Base-by-base conservation (phyloP, 2,888 invertebrate species). In the Caradrina kadenii region DNA sequence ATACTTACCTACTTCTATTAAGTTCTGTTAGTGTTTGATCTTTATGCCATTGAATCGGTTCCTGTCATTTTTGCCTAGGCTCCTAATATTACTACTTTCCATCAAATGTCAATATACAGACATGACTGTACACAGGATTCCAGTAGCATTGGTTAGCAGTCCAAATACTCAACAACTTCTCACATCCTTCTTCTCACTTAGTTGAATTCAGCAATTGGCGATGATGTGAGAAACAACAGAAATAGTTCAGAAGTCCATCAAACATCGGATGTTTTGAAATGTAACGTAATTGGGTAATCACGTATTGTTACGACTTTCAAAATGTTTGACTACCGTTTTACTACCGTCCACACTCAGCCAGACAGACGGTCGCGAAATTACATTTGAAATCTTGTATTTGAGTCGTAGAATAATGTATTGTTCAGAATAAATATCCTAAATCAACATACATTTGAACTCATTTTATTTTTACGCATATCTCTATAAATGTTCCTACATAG, bases 191-290 rank as follows among this genome's bases (percentile, higher is more conserved):
- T 49, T 78, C n/a, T n/a, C n/a, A 71, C 42, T 79, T 42, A n/a
- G 15, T 21, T 10, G 55, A 50, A 80, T 54, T 22, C 76, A 49
- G 53, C 45, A 50, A 48, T 42, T 68, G 50, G 31, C 70, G 26
- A 45, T 63, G 49, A 69, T 76, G 59, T 62, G 62, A 58, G 50
- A 22, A 63, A 52, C 71, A 61, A 39, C 60, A 76, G 52, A 63
- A 69, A 69, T 69, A 81, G 62, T 58, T 5, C 60, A 69, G 21
- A n/a, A 81, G 48, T 77, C 59, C 76, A 76, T 76, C 63, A 81
- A 76, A 76, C 62, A 39, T 81, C 77, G 59, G 77, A 76, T 69
- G 76, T 76, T 76, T 63, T 76, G 69, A 76, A 75, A 76, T 81
- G 63, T 81, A 70, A 63, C 60, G 49, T 70, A 63, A 76, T 76